Evolutionary conservation across 2,888 invertebrate genomes (phyloP), one percentile per base, ranked within the genome.

Genomic region (Acrobasis suavella): DNA sequence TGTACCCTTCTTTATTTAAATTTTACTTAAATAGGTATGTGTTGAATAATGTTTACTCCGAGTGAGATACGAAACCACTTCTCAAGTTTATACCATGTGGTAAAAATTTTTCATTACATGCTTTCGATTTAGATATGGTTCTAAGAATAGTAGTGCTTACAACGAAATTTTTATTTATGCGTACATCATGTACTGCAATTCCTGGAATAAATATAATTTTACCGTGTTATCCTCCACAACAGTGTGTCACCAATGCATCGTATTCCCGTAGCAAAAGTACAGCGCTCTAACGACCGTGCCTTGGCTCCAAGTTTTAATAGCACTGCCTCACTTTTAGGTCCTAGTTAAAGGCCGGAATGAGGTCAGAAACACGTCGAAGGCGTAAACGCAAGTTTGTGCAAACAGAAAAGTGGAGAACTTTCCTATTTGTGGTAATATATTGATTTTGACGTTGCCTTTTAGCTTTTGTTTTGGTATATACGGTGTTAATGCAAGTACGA

Each of bases 281-380:
- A 78, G 75, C 72, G 77, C 76, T 78, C 79, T 88, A 86, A 87
- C 87, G 83, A 86, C 80, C 77, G 74, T 64, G 75, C 80, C 78
- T 78, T 78, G 77, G 81, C 71, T 76, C 76, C 75, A 86, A 88
- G 83, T 88, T 87, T 87, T 86, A 86, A 87, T 86, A 84, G 85
- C 76, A 73, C 71, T 68, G 74, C 78, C 78, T 72, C 79, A 83
- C 81, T 86, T 87, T 86, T 83, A 84, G 81, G 76, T 82, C 72
- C 82, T 75, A 79, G 83, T 82, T 82, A 81, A 78, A 80, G 76
- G 72, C 73, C 67, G 74, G 70, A 85, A 85, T 72, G 80, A 75
- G 80, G 82, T 82, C 80, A 78, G 73, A 71, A 77, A 76, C 72
- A 70, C 71, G 64, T 62, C 62, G 65, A 69, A 69, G 67, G 65